Conservation (phyloP, 2,888 invertebrate species). For the Lymantria monacha region DNA sequence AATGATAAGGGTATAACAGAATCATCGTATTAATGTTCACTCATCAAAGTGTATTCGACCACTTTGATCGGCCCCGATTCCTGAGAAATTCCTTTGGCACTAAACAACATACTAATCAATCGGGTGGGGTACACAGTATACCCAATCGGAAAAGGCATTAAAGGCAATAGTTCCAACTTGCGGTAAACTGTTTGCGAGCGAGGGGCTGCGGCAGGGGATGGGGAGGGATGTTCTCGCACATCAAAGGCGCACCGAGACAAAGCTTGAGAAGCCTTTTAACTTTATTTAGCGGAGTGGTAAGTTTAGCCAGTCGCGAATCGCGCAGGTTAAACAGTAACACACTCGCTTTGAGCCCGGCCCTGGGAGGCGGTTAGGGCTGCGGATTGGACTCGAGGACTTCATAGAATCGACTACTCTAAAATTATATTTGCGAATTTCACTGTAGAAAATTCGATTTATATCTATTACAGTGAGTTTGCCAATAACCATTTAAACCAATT, state of each 20-base stretch:
- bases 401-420: too few species aligned
- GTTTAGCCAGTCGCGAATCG: slow-evolving; percentile 82
- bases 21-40: slow-evolving; percentile 52
- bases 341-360: slow-evolving; percentile 72
- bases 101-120: slow-evolving; percentile 72
- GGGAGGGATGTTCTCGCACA: slow-evolving; percentile 58
- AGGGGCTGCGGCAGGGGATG: slow-evolving; percentile 31
- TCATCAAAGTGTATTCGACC: slow-evolving; percentile 51
- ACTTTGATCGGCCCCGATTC: slow-evolving; percentile 68
- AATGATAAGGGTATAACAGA: slow-evolving; percentile 52
- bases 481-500: too few species aligned
- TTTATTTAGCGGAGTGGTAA: slow-evolving; percentile 83
- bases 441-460: too few species aligned
- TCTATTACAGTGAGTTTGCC: too few species aligned
- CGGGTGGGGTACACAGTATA: slow-evolving; percentile 53
- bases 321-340: slow-evolving; percentile 82
- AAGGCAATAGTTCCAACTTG: slow-evolving; percentile 78
- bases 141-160: slow-evolving; percentile 76
- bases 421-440: too few species aligned
- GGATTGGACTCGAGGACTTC: neutral
- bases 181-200: slow-evolving; percentile 75
- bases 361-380: slow-evolving; percentile 53
- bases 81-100: slow-evolving; percentile 65
- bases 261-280: slow-evolving; percentile 81
- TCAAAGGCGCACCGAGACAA: slow-evolving; percentile 81